A percentile compares a stretch with the other conserved stretches of the same genome.
These are phyloP conservation scores for Alaudala cheleensis DNA, from an alignment of 2,113 vertebrate species.

Conservation along the genomic window DNA sequence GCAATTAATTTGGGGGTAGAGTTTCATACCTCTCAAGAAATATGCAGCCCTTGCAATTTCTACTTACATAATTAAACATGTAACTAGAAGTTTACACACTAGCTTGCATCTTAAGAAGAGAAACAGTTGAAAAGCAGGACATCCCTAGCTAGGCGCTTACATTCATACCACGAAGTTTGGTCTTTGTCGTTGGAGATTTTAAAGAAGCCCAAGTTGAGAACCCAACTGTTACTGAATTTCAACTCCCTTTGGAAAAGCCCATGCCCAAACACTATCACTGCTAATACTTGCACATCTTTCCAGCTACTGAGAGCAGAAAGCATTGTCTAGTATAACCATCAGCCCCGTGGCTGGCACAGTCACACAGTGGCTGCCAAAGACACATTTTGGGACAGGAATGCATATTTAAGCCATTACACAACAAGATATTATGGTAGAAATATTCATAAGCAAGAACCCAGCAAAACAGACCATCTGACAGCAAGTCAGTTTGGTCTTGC, in stretches of 20 bases:
- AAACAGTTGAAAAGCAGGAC: neutral
- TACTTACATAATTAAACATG: neutral
- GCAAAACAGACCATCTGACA: neutral
- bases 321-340: too few species aligned
- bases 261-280: neutral
- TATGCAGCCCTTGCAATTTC: neutral
- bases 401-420: neutral
- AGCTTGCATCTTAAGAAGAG: neutral
- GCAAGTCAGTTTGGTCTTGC: neutral
- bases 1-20: neutral
- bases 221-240: neutral
- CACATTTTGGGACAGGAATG: neutral
- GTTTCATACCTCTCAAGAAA: neutral
- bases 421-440: neutral
- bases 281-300: rapidly evolving
- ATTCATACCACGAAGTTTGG: neutral
- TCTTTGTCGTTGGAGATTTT: neutral
- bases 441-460: neutral
- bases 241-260: neutral
- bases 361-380: rapidly evolving
- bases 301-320: neutral
- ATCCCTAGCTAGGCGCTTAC: neutral
- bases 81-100: neutral
- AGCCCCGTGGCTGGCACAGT: rapidly evolving
- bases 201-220: neutral